phyloP scores from a whole-genome alignment of 2,888 invertebrate species.

The Cosmopolites sordidus region DNA sequence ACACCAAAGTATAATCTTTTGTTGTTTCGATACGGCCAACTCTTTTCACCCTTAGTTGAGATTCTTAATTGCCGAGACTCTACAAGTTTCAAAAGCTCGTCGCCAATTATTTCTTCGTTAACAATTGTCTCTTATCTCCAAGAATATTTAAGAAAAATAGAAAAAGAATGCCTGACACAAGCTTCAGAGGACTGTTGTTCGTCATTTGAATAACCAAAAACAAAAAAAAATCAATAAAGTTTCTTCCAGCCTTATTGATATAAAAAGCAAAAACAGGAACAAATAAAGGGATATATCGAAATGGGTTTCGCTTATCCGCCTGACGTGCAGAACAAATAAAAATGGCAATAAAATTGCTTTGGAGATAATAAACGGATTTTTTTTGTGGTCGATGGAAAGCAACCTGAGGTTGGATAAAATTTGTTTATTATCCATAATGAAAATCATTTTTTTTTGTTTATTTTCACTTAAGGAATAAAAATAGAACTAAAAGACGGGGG shows the following conservation, averaged over 20 bases:
- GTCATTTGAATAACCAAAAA: no score
- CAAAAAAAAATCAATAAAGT: no score
- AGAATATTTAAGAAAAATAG: background rate
- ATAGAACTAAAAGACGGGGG: no score
- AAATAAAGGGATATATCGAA: background rate
- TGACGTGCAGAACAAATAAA: conserved; percentile 20
- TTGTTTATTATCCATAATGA: no score
- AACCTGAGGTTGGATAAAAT: conserved; percentile 20
- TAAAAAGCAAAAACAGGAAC: background rate
- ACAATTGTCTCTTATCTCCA: background rate
- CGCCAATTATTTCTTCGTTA: conserved; percentile 14
- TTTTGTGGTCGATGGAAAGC: conserved; percentile 22
- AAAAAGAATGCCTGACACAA: no score
- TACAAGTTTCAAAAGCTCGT: conserved; percentile 15
- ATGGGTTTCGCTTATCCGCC: background rate
- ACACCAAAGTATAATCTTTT: conserved; percentile 13
- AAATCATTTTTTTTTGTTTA: no score
- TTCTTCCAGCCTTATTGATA: background rate
- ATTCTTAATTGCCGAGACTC: conserved; percentile 13
- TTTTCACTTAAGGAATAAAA: no score
- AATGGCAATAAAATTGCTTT: conserved; percentile 21
- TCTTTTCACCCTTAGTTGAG: conserved; percentile 9
- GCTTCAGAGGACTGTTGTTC: no score
- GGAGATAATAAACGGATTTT: conserved; percentile 20
- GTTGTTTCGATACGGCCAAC: conserved; percentile 14